Conservation (phyloP, 2,888 invertebrate species). For the Halictus ligatus region DNA sequence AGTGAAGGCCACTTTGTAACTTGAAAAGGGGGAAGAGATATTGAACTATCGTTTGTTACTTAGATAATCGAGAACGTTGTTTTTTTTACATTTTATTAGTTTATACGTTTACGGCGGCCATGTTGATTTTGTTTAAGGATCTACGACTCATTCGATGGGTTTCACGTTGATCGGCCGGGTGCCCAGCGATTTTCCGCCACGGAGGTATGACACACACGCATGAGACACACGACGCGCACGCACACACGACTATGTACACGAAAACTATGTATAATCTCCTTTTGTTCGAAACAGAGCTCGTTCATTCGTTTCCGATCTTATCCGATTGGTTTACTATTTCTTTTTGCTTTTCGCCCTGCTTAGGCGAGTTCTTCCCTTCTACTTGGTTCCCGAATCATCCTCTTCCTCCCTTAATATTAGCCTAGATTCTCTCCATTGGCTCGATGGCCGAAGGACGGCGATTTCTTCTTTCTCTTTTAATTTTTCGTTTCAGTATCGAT, state of each 20-base stretch:
- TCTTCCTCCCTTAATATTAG: neutral
- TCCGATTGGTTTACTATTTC: neutral
- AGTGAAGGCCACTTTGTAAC: constrained; percentile 50
- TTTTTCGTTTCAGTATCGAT: neutral
- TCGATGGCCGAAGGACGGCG: too few species aligned
- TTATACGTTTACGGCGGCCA: constrained; percentile 82
- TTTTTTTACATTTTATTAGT: constrained; percentile 85
- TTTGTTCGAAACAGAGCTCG: constrained; percentile 3
- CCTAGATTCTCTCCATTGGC: neutral
- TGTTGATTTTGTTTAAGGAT: constrained; percentile 82
- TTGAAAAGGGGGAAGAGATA: constrained; percentile 58
- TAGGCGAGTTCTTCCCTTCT: neutral
- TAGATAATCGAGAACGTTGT: constrained; percentile 84
- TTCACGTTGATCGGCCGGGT: constrained; percentile 70
- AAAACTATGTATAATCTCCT: neutral
- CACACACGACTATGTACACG: neutral
- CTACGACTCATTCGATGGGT: constrained; percentile 76
- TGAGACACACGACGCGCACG: neutral
- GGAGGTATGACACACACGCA: neutral
- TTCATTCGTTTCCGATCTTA: neutral
- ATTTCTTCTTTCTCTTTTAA: neutral
- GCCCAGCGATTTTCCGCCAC: constrained; percentile 50
- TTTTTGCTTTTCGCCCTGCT: neutral
- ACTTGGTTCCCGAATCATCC: neutral
- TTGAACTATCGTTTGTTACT: constrained; percentile 84